Evolutionary conservation across 2,888 invertebrate genomes (phyloP), one percentile per base, ranked within the genome.

Genomic region (Drosophila dives): DNA sequence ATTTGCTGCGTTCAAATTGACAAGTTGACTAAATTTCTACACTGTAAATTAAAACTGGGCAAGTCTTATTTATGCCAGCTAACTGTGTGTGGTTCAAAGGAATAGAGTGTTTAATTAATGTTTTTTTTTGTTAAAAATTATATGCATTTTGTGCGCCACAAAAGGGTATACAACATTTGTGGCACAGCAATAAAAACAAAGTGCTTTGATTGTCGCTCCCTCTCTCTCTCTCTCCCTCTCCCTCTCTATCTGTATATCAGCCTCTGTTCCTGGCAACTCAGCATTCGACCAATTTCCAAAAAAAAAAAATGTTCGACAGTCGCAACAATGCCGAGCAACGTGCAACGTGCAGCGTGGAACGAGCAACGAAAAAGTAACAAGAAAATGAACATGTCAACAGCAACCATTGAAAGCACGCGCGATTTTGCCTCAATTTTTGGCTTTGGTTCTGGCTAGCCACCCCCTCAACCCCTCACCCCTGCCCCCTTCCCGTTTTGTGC

Each of bases 371-470:
- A 68, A 63, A 59, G 71, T 75, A 64, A 84, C 85, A 89, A 87
- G 86, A 86, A 86, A 86, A 89, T 89, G 86, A 89, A 89, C 88
- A 86, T 86, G 90, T 89, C 90, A 86, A 86, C 88, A 80, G 77
- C 88, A 86, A 62, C 42, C 32, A 36, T 53, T 45, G 59, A 75
- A 40, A 65, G 62, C 75, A 74, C 80, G 74, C 81, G 80, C 71
- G 68, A 73, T 60, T 80, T 76, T 48, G 54, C 64, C 64, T 79
- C 53, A 49, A 64, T 59, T 72, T 75, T 62, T 40, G 32, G 32
- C 26, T 62, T 6, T 40, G 40, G 42, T 42, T 20, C 42, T 10
- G 40, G 40, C 20, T 2, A 1, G 2, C 23, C n/a, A n/a, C 23
- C 23, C 23, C 23, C 23, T 23, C 23, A 23, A 23, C 4, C 29